These are phyloP conservation scores for Cnemophilus loriae DNA, from an alignment of 2,113 vertebrate genomes.

Conservation along the genomic window DNA sequence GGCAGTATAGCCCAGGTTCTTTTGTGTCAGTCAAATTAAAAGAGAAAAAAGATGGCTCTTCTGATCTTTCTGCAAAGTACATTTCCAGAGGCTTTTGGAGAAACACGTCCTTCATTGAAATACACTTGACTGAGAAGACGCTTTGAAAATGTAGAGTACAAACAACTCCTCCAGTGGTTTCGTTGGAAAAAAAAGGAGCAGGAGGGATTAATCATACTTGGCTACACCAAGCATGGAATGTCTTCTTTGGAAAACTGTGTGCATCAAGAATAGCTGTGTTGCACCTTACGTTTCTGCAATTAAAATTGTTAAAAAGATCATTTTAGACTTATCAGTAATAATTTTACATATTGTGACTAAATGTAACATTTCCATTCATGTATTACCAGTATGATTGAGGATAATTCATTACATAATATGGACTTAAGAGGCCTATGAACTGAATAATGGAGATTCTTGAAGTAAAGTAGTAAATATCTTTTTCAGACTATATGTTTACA, in stretches of 20 bases:
- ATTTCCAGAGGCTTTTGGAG: neutral
- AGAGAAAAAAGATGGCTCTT: neutral
- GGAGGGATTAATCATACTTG: neutral
- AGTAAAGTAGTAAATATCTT: neutral
- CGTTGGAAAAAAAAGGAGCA: neutral
- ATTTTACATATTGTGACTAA: neutral
- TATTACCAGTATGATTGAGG: neutral
- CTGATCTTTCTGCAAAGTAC: neutral
- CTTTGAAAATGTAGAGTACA: neutral
- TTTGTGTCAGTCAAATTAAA: neutral
- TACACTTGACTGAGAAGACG: neutral
- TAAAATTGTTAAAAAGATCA: neutral
- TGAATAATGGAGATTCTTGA: neutral
- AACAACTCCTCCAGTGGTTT: neutral
- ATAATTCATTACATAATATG: neutral
- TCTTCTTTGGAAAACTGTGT: neutral
- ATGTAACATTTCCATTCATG: neutral
- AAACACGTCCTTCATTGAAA: neutral
- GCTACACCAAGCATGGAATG: neutral
- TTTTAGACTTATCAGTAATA: neutral
- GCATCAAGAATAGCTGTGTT: neutral
- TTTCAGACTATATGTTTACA: neutral
- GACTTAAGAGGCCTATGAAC: neutral
- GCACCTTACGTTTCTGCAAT: neutral
- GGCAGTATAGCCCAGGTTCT: neutral